Base-by-base conservation (phyloP, 2,888 invertebrate species). In the Diploptera punctata region DNA sequence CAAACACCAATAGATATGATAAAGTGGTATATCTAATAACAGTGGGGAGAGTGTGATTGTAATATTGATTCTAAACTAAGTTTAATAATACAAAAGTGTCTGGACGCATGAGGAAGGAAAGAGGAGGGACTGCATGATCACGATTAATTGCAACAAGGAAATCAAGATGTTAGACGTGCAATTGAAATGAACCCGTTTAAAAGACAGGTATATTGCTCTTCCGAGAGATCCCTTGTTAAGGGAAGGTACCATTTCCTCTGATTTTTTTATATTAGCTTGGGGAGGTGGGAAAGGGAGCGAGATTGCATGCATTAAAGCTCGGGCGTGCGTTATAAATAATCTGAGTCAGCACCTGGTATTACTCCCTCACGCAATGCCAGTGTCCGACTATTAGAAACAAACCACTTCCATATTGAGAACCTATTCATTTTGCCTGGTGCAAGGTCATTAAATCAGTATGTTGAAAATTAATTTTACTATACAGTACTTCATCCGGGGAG, bases 221-320 rank as follows among this genome's bases (percentile, higher is more conserved):
- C 52, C 52, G 47, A 47, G 47, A 47, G 52, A 13, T 62, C 21
- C 62, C 62, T 62, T 38, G 62, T 62, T 62, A 62, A 21, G 38
- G 19, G 62, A 62, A 62, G 62, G 62, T 16, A 62, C 62, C 21
- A 62, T 62, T 62, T 62, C 62, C 62, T 62, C 43, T 62, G 43
- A 62, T 62, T 62, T 62, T 38, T 62, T 62, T n/a, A n/a, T n/a
- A n/a, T n/a, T n/a, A n/a, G n/a, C n/a, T n/a, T n/a, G n/a, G n/a
- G n/a, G n/a, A n/a, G n/a, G n/a, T n/a, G n/a, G n/a, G n/a, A n/a
- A n/a, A n/a, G n/a, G n/a, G n/a, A n/a, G n/a, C n/a, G n/a, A n/a
- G 38, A 21, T 21, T 62, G 62, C 62, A 62, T 62, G 62, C 62
- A 43, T 43, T 62, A 43, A 21, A 29, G 13, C 62, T n/a, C n/a